A percentile compares a stretch with the other conserved stretches of the same genome.
Conservation (phyloP, 2,888 invertebrate genomes). For the Chrysodeixis includens region DNA sequence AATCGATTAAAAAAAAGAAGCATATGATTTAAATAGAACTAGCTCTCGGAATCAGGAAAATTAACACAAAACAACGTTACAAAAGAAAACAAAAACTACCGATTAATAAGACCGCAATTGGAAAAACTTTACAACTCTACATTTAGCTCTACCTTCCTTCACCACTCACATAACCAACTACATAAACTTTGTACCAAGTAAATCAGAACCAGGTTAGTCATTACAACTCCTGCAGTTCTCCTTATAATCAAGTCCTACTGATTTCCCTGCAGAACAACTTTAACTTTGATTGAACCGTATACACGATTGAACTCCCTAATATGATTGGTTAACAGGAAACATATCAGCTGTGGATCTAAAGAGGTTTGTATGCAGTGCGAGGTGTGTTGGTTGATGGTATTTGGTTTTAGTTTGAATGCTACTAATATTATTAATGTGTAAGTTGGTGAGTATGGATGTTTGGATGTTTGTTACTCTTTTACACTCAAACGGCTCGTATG, state of each 20-base stretch:
- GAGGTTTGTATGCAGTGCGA: neutral
- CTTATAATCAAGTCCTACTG: slow-evolving; percentile 45
- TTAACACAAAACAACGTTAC: too few relatives aligned
- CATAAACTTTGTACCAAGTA: neutral
- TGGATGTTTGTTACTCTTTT: too few relatives aligned
- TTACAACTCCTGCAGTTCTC: slow-evolving; percentile 10
- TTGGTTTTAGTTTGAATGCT: neutral
- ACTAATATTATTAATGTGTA: too few relatives aligned
- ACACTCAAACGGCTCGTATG: too few relatives aligned
- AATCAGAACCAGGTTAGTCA: neutral
- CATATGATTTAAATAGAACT: too few relatives aligned
- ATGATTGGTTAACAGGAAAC: slow-evolving; percentile 31
- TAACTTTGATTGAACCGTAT: slow-evolving; percentile 61
- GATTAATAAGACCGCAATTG: too few relatives aligned
- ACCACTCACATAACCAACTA: neutral
- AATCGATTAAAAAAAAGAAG: too few relatives aligned
- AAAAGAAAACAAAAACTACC: too few relatives aligned
- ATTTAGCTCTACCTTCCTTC: too few relatives aligned
- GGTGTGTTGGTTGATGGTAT: neutral
- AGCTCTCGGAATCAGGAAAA: too few relatives aligned
- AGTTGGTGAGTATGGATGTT: too few relatives aligned
- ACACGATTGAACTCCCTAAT: slow-evolving; percentile 38
- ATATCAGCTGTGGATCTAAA: slow-evolving; percentile 22
- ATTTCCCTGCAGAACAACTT: slow-evolving; percentile 64
- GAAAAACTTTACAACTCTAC: too few relatives aligned